Base-by-base conservation (phyloP, 64 coral and sea anemone species). In the Stichodactyla helianthus region DNA sequence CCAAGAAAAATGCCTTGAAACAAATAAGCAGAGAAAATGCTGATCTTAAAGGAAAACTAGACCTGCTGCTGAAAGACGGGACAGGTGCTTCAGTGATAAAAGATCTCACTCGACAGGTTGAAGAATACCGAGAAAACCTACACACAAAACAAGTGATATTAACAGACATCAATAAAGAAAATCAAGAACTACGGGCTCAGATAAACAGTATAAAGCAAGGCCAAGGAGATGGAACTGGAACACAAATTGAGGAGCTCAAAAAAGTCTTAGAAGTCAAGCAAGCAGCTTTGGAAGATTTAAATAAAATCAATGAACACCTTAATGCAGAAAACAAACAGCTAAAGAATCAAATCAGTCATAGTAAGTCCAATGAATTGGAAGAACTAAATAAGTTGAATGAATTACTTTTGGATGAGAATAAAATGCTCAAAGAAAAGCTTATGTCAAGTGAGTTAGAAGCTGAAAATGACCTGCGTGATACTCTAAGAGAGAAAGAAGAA, bases 21-120 rank as follows among this genome's bases (percentile, higher is more conserved):
- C 89, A 98, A 77, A 91, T 98, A 83, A 98, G 95, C 62, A 89
- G 92, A 63, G 95, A 98, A 84, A 98, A 98, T 87, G 90, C 92
- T 10, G 95, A 94, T 53, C 82, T 98, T 10, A 98, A 98, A 64
- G 59, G 86, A 5, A 92, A 85, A 61, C 65, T 98, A 20, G 95
- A 98, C 63, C 59, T 98, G 57, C 68, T 98, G 82, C 35, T 98
- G 84, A 83, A 83, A 19, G 89, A 92, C 77, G 89, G 89, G 62
- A 94, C 74, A 54, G 89, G 89, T 28, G 86, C 86, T 11, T 87
- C 88, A 51, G 81, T 92, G 65, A 94, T 92, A 50, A 94, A 82
- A 63, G 89, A 94, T 19, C 78, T 98, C 23, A 98, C 87, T 56
- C 60, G 87, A 28, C 93, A 89, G 65, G 90, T 98, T 55, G 95